Percentiles rank a stretch among this genome's conserved stretches.
Evolutionary conservation across 23 tunicate species (phyloP).

Genomic region (Phallusia fumigata): DNA sequence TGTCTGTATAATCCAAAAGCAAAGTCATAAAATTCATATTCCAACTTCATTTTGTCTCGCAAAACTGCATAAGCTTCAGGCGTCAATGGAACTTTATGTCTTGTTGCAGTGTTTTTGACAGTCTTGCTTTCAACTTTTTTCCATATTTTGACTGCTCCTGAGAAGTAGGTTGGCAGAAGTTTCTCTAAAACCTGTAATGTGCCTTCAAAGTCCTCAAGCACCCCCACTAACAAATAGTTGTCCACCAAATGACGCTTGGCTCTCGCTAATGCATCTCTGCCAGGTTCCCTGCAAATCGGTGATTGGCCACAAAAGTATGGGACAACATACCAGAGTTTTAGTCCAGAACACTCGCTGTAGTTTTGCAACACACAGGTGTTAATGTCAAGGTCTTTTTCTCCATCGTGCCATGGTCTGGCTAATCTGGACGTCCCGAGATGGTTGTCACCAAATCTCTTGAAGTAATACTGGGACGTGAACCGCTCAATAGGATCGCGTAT

Average conservation of each 20-base stretch:
- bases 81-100: constrained; percentile 32
- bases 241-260: constrained; percentile 82
- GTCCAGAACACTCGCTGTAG: constrained; percentile 50
- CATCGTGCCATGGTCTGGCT: constrained; percentile 26
- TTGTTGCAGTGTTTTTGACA: constrained; percentile 43
- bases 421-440: constrained; percentile 23
- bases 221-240: constrained; percentile 76
- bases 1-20: constrained; percentile 22
- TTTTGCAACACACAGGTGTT: constrained; percentile 81
- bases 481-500: constrained; percentile 94
- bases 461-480: constrained; percentile 85
- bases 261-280: constrained; percentile 48
- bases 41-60: constrained; percentile 44
- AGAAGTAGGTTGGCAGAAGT: constrained; percentile 66
- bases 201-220: constrained; percentile 89
- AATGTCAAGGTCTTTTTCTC: constrained; percentile 53
- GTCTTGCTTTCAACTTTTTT: constrained; percentile 16
- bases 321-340: constrained; percentile 77
- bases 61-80: constrained; percentile 43
- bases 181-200: constrained; percentile 74
- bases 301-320: constrained; percentile 98
- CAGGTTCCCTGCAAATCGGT: constrained; percentile 55
- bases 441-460: constrained; percentile 66
- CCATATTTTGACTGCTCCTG: constrained; percentile 56
- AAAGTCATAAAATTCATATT: constrained; percentile 88